Base-by-base conservation (phyloP, 2,888 invertebrate species). In the Thera britannica region DNA sequence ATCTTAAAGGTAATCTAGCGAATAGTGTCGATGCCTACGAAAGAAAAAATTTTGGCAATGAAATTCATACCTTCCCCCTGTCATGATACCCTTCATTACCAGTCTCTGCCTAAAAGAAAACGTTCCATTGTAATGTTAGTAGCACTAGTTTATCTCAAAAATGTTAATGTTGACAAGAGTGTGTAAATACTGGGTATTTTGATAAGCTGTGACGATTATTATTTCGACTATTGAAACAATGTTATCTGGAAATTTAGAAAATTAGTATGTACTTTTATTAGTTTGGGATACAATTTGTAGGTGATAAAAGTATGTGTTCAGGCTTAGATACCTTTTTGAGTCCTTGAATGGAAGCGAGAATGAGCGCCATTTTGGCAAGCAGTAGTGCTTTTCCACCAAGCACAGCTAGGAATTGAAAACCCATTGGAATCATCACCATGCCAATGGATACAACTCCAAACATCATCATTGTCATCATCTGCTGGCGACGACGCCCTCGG, bases 401-500 rank as follows among this genome's bases (percentile, higher is more conserved):
- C 0, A 97, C 96, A 0, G 97, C 97, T 0, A 97, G 93, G 85
- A 97, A 96, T 85, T 97, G 97, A 83, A 97, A 97, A 11, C 97
- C 97, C 95, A 97, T 95, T 0, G 97, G 97, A 11, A 97, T 93
- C 0, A 97, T 83, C 3, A 97, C 95, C 84, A 97, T 95, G 0
- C 97, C 96, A 81, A 97, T 95, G 12, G 97, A 95, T 41, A 97
- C 94, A 23, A 97, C 90, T 0, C 97, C 97, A 81, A 97, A 97
- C 94, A 97, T 95, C 95, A 97, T 95, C 88, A 97, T 95, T 0
- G 97, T 96, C 88, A 97, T 94, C 94, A 97, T 95, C 57, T 95
- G 94, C 57, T 96, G 95, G 63, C 95, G 94, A 4, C 95, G 94
- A 44, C 95, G 94, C 0, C 95, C 94, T 52, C 95, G 94, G 58